Conservation (phyloP, 2,797 vertebrate species). For the Tragelaphus eurycerus region DNA sequence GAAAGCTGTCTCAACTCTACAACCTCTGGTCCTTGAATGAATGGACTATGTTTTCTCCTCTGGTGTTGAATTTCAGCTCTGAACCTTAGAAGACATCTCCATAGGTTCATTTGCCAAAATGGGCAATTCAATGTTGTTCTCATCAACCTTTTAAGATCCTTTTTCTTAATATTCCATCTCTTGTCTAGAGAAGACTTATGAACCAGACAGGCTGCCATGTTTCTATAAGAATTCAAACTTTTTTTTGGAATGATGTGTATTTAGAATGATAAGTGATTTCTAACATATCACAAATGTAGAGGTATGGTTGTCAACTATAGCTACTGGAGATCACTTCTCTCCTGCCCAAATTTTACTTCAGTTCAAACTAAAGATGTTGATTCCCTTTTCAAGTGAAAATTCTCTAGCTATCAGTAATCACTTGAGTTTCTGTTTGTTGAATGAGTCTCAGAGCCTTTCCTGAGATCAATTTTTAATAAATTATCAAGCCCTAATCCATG, state of each 20-base stretch:
- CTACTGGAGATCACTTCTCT: background rate
- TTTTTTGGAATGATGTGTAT: background rate
- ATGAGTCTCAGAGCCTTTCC: background rate
- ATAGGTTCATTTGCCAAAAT: background rate
- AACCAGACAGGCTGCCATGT: background rate
- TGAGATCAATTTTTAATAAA: conserved; percentile 6
- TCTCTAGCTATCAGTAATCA: background rate
- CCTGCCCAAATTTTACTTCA: background rate
- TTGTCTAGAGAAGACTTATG: background rate
- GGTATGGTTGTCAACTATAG: background rate
- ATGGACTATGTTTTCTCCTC: background rate
- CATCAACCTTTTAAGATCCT: background rate
- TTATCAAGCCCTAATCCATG: background rate
- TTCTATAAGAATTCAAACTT: background rate
- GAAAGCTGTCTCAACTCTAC: background rate
- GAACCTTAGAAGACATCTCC: background rate
- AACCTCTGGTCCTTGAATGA: background rate
- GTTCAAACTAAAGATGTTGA: background rate
- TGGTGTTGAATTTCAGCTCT: background rate
- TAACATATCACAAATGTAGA: background rate
- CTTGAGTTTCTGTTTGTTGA: background rate
- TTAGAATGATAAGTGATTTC: background rate
- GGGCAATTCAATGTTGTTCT: background rate
- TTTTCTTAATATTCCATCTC: background rate
- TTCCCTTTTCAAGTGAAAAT: background rate